phyloP scores from a whole-genome alignment of 2,888 invertebrate species.

The Eupithecia subfuscata region DNA sequence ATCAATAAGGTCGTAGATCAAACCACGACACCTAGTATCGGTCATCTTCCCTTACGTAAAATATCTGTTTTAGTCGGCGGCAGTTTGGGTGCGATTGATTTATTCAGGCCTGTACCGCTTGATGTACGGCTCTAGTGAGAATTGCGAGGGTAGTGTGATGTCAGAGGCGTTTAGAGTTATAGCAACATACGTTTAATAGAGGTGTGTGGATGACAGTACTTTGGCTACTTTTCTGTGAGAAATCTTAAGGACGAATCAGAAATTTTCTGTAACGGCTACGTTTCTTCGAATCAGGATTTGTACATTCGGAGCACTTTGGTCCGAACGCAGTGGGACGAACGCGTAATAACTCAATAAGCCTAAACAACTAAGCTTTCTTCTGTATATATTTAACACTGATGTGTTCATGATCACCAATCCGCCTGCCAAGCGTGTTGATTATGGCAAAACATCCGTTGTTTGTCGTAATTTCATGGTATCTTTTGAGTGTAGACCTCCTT shows the following conservation, averaged over 20 bases:
- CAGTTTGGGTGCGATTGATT: conserved; percentile 73
- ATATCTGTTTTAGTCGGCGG: conserved; percentile 69
- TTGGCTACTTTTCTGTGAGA: too few relatives aligned
- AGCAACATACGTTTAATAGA: conserved; percentile 19
- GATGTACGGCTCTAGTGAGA: conserved; percentile 76
- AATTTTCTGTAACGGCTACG: too few relatives aligned
- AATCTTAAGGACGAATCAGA: too few relatives aligned
- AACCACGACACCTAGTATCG: conserved; percentile 48
- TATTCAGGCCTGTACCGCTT: conserved; percentile 66
- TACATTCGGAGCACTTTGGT: too few relatives aligned
- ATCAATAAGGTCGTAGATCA: conserved; percentile 36
- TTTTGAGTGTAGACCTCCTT: neutral
- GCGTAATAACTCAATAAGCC: too few relatives aligned
- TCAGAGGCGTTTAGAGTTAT: conserved; percentile 40
- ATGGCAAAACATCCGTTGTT: too few relatives aligned
- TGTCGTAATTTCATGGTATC: too few relatives aligned
- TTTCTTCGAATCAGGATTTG: too few relatives aligned
- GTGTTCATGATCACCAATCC: too few relatives aligned
- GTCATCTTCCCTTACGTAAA: conserved; percentile 68
- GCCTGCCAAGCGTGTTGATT: too few relatives aligned
- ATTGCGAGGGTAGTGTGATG: conserved; percentile 58
- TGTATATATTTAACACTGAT: neutral
- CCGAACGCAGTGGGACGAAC: too few relatives aligned
- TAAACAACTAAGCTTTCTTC: neutral
- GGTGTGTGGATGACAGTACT: too few relatives aligned